A percentile compares a stretch with the other conserved stretches of the same genome.
phyloP scores from a whole-genome alignment of 2,888 invertebrate species.

The Venusia cambrica region DNA sequence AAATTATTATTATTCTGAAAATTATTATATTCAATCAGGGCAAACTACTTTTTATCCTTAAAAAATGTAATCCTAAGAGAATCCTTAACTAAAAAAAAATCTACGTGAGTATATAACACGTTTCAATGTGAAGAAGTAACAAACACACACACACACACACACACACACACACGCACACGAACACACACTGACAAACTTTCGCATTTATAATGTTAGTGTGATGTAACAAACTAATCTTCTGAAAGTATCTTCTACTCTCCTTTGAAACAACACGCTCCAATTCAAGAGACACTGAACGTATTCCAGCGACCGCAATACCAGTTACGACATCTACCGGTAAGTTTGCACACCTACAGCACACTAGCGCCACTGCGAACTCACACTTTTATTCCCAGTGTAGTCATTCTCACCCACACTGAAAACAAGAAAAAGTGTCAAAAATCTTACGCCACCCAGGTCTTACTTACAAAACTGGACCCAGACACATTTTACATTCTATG shows the following conservation, averaged over 20 bases:
- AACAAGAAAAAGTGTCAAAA: conserved; percentile 60
- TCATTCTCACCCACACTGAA: conserved; percentile 52
- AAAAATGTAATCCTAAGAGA: too few relatives aligned
- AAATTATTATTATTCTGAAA: too few relatives aligned
- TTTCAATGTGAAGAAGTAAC: too few relatives aligned
- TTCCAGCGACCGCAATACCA: conserved; percentile 46
- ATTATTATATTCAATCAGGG: too few relatives aligned
- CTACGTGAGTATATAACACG: too few relatives aligned
- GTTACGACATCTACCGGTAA: conserved; percentile 58
- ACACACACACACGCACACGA: too few relatives aligned
- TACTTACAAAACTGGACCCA: conserved; percentile 22
- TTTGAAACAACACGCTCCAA: conserved; percentile 45
- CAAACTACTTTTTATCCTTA: too few relatives aligned
- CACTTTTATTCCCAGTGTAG: conserved; percentile 48
- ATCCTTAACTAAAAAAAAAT: too few relatives aligned
- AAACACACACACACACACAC: too few relatives aligned
- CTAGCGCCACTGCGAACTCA: conserved; percentile 63
- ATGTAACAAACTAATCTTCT: too few relatives aligned
- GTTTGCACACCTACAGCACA: conserved; percentile 47
- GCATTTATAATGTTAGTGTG: too few relatives aligned
- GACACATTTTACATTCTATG: conserved; percentile 26
- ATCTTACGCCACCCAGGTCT: conserved; percentile 37
- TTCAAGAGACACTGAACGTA: conserved; percentile 33
- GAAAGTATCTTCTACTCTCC: conserved; percentile 53
- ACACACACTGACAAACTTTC: too few relatives aligned